Evolutionary conservation across 2,113 vertebrate species (phyloP).

Genomic region (Sialia sialis): DNA sequence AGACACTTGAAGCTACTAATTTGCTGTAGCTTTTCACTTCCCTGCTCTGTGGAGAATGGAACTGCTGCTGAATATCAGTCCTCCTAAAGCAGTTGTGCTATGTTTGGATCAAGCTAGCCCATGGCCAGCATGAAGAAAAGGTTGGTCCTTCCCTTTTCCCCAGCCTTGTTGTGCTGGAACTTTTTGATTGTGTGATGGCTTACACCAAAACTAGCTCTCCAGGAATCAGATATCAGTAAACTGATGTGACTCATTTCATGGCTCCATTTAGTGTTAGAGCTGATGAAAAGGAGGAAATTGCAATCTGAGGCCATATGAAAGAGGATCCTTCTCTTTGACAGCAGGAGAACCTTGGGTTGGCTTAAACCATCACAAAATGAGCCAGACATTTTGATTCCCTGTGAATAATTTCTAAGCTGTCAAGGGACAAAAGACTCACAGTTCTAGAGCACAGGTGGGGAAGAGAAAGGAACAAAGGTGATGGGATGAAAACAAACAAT

Average conservation of each 20-base stretch:
- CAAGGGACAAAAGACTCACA: background rate
- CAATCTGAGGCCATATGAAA: background rate
- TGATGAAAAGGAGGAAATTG: background rate
- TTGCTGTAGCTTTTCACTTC: background rate
- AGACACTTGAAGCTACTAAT: background rate
- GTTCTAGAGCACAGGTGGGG: background rate
- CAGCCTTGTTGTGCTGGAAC: background rate
- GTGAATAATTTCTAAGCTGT: background rate
- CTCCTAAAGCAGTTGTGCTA: background rate
- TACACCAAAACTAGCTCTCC: background rate
- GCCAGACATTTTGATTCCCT: background rate
- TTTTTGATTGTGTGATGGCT: background rate
- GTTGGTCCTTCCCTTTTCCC: background rate
- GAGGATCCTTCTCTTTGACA: background rate
- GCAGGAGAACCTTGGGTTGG: background rate
- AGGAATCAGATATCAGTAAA: background rate
- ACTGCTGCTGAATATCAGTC: background rate
- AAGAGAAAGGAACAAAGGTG: background rate
- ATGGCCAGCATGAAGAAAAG: background rate
- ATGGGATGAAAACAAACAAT: background rate
- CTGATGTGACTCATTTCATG: background rate
- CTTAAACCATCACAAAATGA: background rate
- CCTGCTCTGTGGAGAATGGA: background rate
- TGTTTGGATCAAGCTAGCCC: background rate
- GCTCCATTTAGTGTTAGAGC: background rate